A percentile compares a stretch with the other conserved stretches of the same genome.
Evolutionary conservation across 2,113 vertebrate genomes (phyloP).

Genomic region (Echinops telfairi): DNA sequence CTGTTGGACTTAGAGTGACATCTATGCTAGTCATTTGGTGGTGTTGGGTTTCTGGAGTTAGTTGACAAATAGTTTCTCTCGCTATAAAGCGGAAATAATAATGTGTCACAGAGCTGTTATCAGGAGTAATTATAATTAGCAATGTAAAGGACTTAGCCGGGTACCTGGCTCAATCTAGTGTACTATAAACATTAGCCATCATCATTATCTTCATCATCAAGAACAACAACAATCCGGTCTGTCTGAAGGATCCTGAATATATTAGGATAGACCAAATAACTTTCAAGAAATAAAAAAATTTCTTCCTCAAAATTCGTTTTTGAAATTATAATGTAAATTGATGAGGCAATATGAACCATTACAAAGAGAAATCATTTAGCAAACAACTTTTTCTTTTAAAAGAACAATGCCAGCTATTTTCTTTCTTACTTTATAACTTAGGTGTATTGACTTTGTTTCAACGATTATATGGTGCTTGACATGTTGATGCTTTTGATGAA

Average conservation of each 20-base stretch:
- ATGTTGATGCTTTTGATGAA: constrained; percentile 73
- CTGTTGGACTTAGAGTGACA: not conserved
- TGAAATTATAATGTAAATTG: constrained; percentile 63
- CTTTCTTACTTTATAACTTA: constrained; percentile 52
- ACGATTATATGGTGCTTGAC: constrained; percentile 65
- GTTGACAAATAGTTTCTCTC: not conserved
- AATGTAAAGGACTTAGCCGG: not conserved
- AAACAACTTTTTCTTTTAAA: constrained; percentile 9
- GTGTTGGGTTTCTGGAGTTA: not conserved
- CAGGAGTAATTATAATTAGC: not conserved
- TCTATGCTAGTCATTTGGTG: not conserved
- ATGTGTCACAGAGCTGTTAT: not conserved
- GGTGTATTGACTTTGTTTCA: constrained; percentile 66
- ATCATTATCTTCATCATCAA: not conserved
- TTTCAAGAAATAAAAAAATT: constrained; percentile 56
- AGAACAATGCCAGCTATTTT: constrained; percentile 62
- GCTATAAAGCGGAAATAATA: not conserved
- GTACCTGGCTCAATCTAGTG: not conserved
- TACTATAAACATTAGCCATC: not conserved
- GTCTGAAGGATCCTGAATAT: not conserved
- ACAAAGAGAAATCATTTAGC: constrained; percentile 46
- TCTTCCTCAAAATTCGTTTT: not conserved
- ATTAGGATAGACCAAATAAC: not conserved
- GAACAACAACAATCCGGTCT: not conserved
- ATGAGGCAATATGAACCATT: constrained; percentile 54